Evolutionary conservation across 1,140 invertebrate species (phyloP).

Genomic region (Drosophila busckii): DNA sequence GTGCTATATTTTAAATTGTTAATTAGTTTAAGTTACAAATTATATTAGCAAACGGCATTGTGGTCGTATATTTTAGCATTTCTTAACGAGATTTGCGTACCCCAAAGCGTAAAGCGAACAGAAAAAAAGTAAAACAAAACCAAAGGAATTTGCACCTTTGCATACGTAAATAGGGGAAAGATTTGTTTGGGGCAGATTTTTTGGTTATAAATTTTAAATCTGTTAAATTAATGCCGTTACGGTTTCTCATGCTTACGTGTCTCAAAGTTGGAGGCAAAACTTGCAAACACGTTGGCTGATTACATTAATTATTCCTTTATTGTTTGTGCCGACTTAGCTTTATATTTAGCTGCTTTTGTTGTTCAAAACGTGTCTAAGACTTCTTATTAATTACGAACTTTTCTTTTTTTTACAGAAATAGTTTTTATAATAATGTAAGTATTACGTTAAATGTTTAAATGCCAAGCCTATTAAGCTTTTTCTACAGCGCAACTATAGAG

Average conservation of each 20-base stretch:
- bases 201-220: slow-evolving; percentile 78
- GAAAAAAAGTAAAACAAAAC: slow-evolving; percentile 16
- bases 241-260: slow-evolving; percentile 63
- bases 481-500: too few relatives aligned
- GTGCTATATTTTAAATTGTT: slow-evolving; percentile 52
- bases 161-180: slow-evolving; percentile 58
- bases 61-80: slow-evolving; percentile 72
- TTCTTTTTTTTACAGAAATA: slow-evolving; percentile 32
- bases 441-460: too few relatives aligned
- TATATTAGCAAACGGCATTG: slow-evolving; percentile 62
- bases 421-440: slow-evolving; percentile 38
- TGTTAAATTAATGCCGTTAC: slow-evolving; percentile 67
- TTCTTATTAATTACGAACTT: slow-evolving; percentile 16
- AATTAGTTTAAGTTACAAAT: slow-evolving; percentile 74
- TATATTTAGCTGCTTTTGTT: slow-evolving; percentile 11
- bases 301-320: slow-evolving; percentile 78
- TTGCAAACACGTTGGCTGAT: slow-evolving; percentile 59
- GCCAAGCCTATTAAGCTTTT: too few relatives aligned
- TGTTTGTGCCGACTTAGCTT: slow-evolving; percentile 48
- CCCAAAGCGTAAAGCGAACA: slow-evolving; percentile 38
- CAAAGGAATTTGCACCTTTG: slow-evolving; percentile 67
- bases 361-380: slow-evolving; percentile 11
- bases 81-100: slow-evolving; percentile 60
- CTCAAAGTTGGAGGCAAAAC: slow-evolving; percentile 35
- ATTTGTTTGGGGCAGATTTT: slow-evolving; percentile 11